Evolutionary conservation across 2,888 invertebrate species (phyloP), one percentile per base, ranked within the genome.

Genomic region (Yponomeuta cagnagella): DNA sequence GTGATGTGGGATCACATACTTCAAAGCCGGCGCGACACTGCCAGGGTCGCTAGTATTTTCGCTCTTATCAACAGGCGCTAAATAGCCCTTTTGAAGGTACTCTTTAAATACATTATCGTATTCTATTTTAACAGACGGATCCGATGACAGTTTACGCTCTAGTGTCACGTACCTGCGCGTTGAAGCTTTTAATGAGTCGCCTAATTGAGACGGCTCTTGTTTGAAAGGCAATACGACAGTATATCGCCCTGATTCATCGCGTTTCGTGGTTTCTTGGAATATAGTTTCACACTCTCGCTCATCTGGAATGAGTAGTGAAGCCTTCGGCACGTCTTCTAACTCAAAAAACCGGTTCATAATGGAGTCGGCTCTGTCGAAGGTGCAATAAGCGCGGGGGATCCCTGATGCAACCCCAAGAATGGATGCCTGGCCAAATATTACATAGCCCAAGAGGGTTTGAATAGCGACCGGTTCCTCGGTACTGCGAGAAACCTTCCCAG

Each of bases 1-100:
- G 37, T 70, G 70, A 65, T 70, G 70, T 12, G 70, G 70, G 30
- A 70, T 70, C 10, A 43, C n/a, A 48, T 70, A 70, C n/a, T 43
- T 23, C 43, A 9, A n/a, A n/a, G 33, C 12, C 33, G 63, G n/a
- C 23, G 10, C n/a, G 10, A 15, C 9, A 63, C 30, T 10, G 63
- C 10, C 63, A 63, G n/a, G n/a, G 63, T 63, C 30, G 9, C n/a
- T n/a, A 15, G 23, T 64, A 48, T 15, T n/a, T 10, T 12, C 31
- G 15, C 43, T n/a, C n/a, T 9, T 30, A 8, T 10, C 15, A 9
- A 30, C 10, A 2, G 12, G 33, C 33, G 6, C n/a, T n/a, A 37
- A 64, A 33, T 37, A 43, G 23, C 48, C 70, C 48, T 65, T 70
- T 31, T 10, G 15, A 33, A 63, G 30, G 37, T 43, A 63, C 15